Evolutionary conservation across 2,888 invertebrate species (phyloP).

Genomic region (Tetanocera ferruginea): DNA sequence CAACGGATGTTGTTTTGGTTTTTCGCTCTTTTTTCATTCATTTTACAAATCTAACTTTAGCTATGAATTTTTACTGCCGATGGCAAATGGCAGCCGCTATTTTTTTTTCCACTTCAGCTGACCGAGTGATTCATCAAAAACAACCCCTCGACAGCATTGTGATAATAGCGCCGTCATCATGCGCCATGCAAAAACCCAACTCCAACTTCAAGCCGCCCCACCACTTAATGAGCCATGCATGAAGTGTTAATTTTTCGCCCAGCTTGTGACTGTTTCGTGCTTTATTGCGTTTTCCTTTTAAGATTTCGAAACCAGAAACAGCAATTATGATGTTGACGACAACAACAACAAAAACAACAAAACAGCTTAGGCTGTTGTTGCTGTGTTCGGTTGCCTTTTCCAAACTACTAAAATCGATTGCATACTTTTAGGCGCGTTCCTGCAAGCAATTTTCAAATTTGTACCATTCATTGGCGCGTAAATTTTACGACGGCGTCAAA

Average conservation of each 20-base stretch:
- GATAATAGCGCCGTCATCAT: background rate
- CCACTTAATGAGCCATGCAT: background rate
- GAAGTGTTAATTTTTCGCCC: slow-evolving; percentile 1
- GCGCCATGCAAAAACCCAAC: background rate
- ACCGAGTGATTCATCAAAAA: background rate
- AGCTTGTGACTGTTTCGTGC: background rate
- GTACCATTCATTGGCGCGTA: background rate
- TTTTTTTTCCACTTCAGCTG: background rate
- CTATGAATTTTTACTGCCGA: background rate
- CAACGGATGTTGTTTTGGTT: no score
- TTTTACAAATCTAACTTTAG: background rate
- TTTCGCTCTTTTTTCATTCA: no score
- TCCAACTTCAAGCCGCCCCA: background rate
- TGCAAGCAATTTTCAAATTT: background rate
- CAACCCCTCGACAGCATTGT: background rate
- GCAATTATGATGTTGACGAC: background rate
- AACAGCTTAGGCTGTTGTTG: background rate
- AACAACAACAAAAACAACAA: no score
- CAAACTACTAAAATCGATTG: background rate
- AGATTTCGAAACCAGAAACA: background rate
- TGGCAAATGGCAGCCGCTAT: background rate
- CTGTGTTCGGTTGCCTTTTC: background rate
- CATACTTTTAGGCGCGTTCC: background rate
- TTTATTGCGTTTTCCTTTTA: background rate
- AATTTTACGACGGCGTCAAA: background rate